phyloP scores from a whole-genome alignment of 2,888 invertebrate species.

The Chaetogeoica ovagalla region DNA sequence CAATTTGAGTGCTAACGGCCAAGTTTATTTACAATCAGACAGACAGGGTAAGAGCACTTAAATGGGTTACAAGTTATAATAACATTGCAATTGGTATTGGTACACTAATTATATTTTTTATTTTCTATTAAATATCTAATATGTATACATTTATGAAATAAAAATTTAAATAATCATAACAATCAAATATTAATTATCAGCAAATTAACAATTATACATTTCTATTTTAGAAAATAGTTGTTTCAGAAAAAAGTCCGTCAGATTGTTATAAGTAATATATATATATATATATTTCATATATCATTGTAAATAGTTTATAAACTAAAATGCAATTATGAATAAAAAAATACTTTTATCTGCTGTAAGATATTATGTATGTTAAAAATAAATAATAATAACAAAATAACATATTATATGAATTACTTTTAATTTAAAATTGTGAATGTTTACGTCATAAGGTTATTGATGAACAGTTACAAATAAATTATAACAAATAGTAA shows the following conservation, averaged over 20 bases:
- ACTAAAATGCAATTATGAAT: background rate
- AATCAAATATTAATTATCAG: background rate
- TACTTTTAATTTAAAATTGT: background rate
- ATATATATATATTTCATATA: background rate
- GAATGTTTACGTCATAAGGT: background rate
- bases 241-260: background rate
- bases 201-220: background rate
- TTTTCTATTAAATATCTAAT: background rate
- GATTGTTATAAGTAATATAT: background rate
- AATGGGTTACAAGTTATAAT: constrained; percentile 30
- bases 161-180: background rate
- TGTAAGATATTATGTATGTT: background rate
- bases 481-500: background rate
- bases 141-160: background rate
- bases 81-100: background rate
- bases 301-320: background rate
- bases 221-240: background rate
- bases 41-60: constrained; percentile 72
- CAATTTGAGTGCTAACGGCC: constrained; percentile 77
- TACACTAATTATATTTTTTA: constrained; percentile 18
- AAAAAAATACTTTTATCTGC: background rate
- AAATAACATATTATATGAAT: background rate
- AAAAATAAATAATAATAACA: background rate
- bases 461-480: background rate
- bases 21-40: constrained; percentile 82